Evolutionary conservation across 2,113 vertebrate species (phyloP), one percentile per base, ranked within the genome.

Genomic region (Echinops telfairi): DNA sequence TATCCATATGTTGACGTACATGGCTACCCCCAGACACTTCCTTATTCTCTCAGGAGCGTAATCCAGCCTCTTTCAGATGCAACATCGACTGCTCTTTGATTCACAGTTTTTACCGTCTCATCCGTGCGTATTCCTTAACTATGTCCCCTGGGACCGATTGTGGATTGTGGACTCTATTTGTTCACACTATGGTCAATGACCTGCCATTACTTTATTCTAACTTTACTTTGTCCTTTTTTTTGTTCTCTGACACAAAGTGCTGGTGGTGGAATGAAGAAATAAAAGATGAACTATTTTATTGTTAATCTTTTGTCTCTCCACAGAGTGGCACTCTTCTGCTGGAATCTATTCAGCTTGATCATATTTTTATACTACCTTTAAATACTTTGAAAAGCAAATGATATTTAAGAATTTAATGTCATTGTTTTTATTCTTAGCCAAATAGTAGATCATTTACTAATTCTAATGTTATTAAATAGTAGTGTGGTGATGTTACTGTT

Each of bases 241-340:
- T 3, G 7, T 36, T 19, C 38, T 40, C 43, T 73, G 95, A 86
- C 76, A 70, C 75, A 80, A 70, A 27, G 47, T 53, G 47, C 47
- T 53, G 31, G 58, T 11, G 92, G 88, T 47, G 57, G 84, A 86
- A 82, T 66, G 9, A 88, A 89, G 78, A 95, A 60, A 66, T 66
- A 12, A 83, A 29, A 89, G 33, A 53, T 87, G 68, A 89, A 86
- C 68, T 80, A 60, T 14, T 66, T 93, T 90, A 16, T 80, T 29
- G 88, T 95, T 90, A 71, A 93, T 91, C 62, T 90, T 81, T 93
- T 88, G 76, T 95, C 93, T 96, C 94, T 95, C 93, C 88, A 93
- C 95, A 92, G 77, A 95, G 86, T 93, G 94, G 91, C 93, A 86
- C 88, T 96, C 87, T 96, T 94, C 81, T 87, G 91, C 85, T 94